Base-by-base conservation (phyloP, 2,888 invertebrate species). In the Tenthredo notha region DNA sequence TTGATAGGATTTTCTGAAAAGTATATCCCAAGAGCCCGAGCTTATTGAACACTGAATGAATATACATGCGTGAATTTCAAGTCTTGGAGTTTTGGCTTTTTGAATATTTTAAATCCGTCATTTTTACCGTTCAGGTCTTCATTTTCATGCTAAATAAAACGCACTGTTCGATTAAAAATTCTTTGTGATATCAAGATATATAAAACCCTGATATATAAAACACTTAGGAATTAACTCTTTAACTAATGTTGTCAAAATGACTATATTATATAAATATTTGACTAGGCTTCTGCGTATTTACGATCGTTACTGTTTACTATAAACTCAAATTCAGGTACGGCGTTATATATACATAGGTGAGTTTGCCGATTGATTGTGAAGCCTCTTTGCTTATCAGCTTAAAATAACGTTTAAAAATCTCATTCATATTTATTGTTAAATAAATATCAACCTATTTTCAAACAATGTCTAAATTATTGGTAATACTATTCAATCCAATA, bases 311-410 rank as follows among this genome's bases (percentile, higher is more conserved):
- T 74, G 43, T 74, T 74, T 43, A 74, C 72, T 12, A 1, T 7
- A 21, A 40, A 74, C 72, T 74, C 43, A 43, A 74, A 74, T 72
- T 40, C 40, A 40, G 72, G 70, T 70, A 29, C 18, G 7, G 6
- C 15, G 15, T 29, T 18, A 15, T 70, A 25, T 25, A 37, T n/a
- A 37, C 29, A 70, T 37, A 15, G n/a, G 6, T 15, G 37, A 37
- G 37, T 70, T 37, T 70, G 37, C 70, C 70, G 70, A 70, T n/a
- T 37, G 70, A 70, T 70, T 37, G 70, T 9, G 37, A 33, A 33
- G 33, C 25, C 61, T 25, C 25, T 12, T 25, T 12, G 25, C 54
- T 54, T 54, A 54, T n/a, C 54, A 54, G 54, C n/a, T 54, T 54
- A 54, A 54, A 54, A 54, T n/a, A 54, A 54, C 50, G 18, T 5